Conservation (phyloP, 2,888 invertebrate species). For the Punctoribates punctum region DNA sequence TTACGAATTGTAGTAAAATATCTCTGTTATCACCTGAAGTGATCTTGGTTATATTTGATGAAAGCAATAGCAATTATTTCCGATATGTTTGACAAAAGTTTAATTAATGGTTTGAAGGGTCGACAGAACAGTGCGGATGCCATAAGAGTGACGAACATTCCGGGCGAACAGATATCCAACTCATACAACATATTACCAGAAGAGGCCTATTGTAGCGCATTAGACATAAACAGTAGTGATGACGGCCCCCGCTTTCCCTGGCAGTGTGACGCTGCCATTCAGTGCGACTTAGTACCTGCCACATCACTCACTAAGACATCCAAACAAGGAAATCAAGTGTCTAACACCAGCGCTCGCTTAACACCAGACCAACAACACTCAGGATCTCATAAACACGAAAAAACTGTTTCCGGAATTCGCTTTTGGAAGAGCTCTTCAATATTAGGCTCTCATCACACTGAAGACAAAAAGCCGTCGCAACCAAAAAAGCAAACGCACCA, state of each 20-base stretch:
- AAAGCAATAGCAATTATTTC: no score
- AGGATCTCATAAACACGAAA: not conserved
- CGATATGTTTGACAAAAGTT: not conserved
- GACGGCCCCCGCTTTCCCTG: conserved; percentile 49
- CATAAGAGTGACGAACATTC: conserved; percentile 34
- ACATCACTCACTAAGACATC: not conserved
- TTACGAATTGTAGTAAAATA: no score
- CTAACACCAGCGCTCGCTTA: conserved; percentile 4
- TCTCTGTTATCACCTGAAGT: no score
- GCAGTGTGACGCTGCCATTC: conserved; percentile 49
- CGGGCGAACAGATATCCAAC: conserved; percentile 44
- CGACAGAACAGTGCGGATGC: conserved; percentile 41
- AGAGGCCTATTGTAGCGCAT: conserved; percentile 49
- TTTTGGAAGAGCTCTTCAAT: conserved; percentile 44
- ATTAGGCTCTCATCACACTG: not conserved
- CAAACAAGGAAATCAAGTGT: not conserved
- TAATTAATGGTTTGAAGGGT: conserved; percentile 8
- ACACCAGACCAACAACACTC: conserved; percentile 17
- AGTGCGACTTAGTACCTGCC: conserved; percentile 46
- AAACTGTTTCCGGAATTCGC: conserved; percentile 16
- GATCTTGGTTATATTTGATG: no score
- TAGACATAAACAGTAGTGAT: conserved; percentile 48
- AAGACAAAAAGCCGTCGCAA: not conserved
- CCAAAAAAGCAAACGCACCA: conserved; percentile 5
- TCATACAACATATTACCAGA: conserved; percentile 47